Evolutionary conservation across 2,888 invertebrate genomes (phyloP), one percentile per base, ranked within the genome.

Genomic region (Chrysodeixis includens): DNA sequence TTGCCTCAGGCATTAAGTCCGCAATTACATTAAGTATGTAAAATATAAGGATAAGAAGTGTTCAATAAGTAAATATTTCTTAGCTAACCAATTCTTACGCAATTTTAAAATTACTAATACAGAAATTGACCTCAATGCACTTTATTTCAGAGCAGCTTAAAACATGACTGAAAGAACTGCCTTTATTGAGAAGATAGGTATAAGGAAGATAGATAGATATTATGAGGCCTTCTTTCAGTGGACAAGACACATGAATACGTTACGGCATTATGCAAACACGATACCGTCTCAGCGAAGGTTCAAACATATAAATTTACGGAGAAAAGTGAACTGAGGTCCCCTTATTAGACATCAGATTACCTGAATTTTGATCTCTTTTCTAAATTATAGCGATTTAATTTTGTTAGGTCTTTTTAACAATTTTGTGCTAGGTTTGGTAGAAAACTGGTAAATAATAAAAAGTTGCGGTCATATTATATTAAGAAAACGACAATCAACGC

Each of bases 181-280:
- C 40, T 40, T 5, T 40, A 40, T 40, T 40, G 40, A n/a, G n/a
- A 40, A 40, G 40, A n/a, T n/a, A 40, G n/a, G 14, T 40, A 5
- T n/a, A n/a, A n/a, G n/a, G n/a, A n/a, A n/a, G n/a, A n/a, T n/a
- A n/a, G n/a, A n/a, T n/a, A n/a, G n/a, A n/a, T 40, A 40, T 40
- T 40, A 40, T 40, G 40, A 40, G 40, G 40, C 40, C 14, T 0
- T n/a, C 5, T n/a, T 40, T 40, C 40, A 40, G 40, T 40, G 40
- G 40, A 40, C 40, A 62, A 63, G 52, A 20, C 56, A 65, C 62
- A 74, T 66, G 74, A 69, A 69, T 74, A 74, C 60, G 57, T 69
- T 60, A 69, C 65, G 74, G 73, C 73, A 74, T 74, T 74, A 69
- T 74, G 74, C 73, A 74, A 73, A 73, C 73, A 46, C 59, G 62